Percentiles rank a stretch among this genome's conserved stretches.
Evolutionary conservation across 2,113 vertebrate genomes (phyloP).

Genomic region (Nerophis lumbriciformis): DNA sequence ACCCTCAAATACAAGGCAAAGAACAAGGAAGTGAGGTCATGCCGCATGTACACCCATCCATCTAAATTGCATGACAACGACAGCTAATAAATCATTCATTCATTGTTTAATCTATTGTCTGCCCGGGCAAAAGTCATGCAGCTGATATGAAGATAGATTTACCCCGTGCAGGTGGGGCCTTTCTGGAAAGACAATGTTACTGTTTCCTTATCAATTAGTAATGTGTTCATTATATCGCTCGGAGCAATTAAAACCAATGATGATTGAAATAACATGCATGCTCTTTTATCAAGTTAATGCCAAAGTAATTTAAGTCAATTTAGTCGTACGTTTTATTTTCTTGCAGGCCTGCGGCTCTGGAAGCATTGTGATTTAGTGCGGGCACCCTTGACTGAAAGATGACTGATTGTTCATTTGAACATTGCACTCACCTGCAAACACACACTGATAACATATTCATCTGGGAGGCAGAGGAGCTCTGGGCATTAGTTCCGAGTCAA

Average conservation of each 20-base stretch:
- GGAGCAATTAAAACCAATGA: conserved; percentile 67
- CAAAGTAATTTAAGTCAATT: conserved; percentile 64
- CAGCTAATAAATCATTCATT: conserved; percentile 84
- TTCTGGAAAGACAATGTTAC: conserved; percentile 36
- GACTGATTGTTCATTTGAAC: conserved; percentile 19
- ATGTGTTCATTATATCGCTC: conserved; percentile 70
- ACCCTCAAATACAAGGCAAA: conserved; percentile 65
- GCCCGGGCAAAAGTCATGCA: conserved; percentile 67
- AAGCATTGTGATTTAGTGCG: conserved; percentile 45
- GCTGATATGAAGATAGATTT: conserved; percentile 71
- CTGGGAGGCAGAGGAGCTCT: neutral
- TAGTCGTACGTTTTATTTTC: conserved; percentile 56
- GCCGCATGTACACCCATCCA: conserved; percentile 77
- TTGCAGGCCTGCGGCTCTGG: conserved; percentile 43
- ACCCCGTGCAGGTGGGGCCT: conserved; percentile 65
- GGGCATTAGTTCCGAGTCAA: conserved; percentile 11
- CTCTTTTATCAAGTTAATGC: conserved; percentile 62
- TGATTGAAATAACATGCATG: conserved; percentile 67
- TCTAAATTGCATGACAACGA: conserved; percentile 79
- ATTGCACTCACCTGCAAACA: neutral
- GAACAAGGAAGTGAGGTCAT: conserved; percentile 80
- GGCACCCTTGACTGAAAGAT: conserved; percentile 32
- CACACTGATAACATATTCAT: neutral
- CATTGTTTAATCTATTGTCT: conserved; percentile 82
- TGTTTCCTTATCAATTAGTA: conserved; percentile 69